Evolutionary conservation across 2,113 vertebrate genomes (phyloP), one percentile per base, ranked within the genome.

Genomic region (Cynocephalus volans): DNA sequence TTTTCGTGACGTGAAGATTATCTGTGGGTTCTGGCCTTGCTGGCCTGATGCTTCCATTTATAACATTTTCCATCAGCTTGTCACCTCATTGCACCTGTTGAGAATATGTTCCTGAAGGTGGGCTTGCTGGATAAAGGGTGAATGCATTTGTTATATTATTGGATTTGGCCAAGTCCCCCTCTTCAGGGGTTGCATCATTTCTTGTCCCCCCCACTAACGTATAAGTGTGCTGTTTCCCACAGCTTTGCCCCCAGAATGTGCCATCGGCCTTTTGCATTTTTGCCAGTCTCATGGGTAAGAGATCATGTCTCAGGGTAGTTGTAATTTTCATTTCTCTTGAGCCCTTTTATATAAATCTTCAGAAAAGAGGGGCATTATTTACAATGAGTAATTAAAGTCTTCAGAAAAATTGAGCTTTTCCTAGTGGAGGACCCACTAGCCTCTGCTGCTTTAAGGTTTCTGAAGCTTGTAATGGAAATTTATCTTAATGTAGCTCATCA

Each of bases 301-400:
- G 77, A 84, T 19, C 80, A 28, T 5, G 82, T 93, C 54, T 95
- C n/a, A 14, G 45, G 10, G n/a, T 48, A 69, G 45, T 23, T 60
- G 65, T 79, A 26, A 33, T 77, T 67, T 87, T 36, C 14, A 28
- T 92, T 90, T 93, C n/a, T 92, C 64, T 89, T 28, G 58, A 36
- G 50, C 64, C 26, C 50, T 24, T 91, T 69, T 62, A 11, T 54
- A 31, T 88, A 83, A 48, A 19, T 92, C 76, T 94, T 84, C 45
- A 65, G 88, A 81, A 96, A 95, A 76, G n/a, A 54, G 45, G 26
- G 87, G 28, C 28, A 54, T 60, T 10, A 19, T 64, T 84, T 93
- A 67, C 65, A 60, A 52, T 21, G 72, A 56, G 23, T 62, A 64
- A 75, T 14, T n/a, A 19, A 84, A 75, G 50, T 88, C 26, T 89